These are phyloP conservation scores for Tarsius wallacei DNA, from an alignment of 2,797 vertebrate genomes.

Conservation along the genomic window DNA sequence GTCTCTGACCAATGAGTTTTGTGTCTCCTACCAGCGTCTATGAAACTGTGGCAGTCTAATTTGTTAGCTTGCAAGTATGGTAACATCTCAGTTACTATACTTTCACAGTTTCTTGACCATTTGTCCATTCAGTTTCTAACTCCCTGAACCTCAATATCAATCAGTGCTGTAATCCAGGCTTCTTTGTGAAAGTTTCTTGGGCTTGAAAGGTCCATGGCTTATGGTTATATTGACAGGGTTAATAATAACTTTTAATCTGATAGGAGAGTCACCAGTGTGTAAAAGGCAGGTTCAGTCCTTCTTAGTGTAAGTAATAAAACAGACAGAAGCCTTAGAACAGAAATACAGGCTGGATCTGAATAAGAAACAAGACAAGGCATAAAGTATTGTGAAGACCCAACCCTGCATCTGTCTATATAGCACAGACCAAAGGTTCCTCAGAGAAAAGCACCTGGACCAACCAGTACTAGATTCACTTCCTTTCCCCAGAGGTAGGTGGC, in stretches of 20 bases:
- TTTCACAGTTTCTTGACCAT: not conserved
- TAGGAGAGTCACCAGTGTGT: not conserved
- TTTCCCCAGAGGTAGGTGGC: not conserved
- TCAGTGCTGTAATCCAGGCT: not conserved
- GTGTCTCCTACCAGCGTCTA: not conserved
- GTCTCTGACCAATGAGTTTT: not conserved
- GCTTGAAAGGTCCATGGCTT: not conserved
- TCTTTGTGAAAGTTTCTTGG: not conserved
- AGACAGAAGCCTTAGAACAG: not conserved
- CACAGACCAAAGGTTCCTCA: not conserved
- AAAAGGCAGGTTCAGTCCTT: not conserved
- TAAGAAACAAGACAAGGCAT: not conserved
- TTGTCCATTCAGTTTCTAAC: not conserved
- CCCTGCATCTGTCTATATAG: not conserved
- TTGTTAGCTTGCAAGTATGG: not conserved
- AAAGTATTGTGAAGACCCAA: not conserved
- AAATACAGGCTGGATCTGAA: not conserved
- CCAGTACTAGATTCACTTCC: not conserved
- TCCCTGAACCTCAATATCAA: not conserved
- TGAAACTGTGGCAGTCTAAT: not conserved
- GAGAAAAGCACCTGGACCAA: not conserved
- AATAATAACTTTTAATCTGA: not conserved
- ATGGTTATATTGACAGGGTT: not conserved
- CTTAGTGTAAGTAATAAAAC: constrained; percentile 34
- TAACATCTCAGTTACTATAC: not conserved